Evolutionary conservation across 2,113 vertebrate genomes (phyloP).

Genomic region (Lasiurus cinereus): DNA sequence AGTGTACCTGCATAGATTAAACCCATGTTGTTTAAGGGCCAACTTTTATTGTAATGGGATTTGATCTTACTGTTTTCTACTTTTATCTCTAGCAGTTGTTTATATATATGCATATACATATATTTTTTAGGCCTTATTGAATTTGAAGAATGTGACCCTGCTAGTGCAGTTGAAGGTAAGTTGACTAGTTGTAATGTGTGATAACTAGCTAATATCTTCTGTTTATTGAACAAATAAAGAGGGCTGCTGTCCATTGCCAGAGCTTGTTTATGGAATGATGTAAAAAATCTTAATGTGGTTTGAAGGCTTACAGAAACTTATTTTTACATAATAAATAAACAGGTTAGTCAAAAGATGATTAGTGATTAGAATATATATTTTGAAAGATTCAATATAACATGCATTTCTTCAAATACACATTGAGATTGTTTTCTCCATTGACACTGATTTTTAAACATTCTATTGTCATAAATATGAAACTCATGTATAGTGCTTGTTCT

Average conservation of each 20-base stretch:
- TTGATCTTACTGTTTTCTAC: conserved; percentile 58
- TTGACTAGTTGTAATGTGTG: conserved; percentile 36
- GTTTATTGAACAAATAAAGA: conserved; percentile 27
- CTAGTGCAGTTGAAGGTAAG: conserved; percentile 95
- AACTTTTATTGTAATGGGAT: conserved; percentile 1
- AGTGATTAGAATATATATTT: neutral
- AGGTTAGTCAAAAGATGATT: conserved; percentile 36
- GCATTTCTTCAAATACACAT: conserved; percentile 38
- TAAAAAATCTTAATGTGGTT: conserved; percentile 43
- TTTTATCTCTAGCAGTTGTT: conserved; percentile 26
- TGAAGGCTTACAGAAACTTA: neutral
- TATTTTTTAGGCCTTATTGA: conserved; percentile 92
- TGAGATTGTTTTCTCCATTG: conserved; percentile 33
- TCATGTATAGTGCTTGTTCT: neutral
- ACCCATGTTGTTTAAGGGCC: neutral
- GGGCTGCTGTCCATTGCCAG: neutral
- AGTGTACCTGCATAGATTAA: neutral
- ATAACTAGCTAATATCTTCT: conserved; percentile 1
- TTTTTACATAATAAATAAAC: conserved; percentile 31
- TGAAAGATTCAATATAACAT: conserved; percentile 39
- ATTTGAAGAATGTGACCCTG: conserved; percentile 97
- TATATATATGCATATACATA: neutral
- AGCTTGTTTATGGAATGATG: neutral
- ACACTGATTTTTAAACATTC: conserved; percentile 8
- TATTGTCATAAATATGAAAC: conserved; percentile 5